These are phyloP conservation scores for Nesidiocoris tenuis DNA, from an alignment of 2,888 invertebrate species.

Conservation along the genomic window DNA sequence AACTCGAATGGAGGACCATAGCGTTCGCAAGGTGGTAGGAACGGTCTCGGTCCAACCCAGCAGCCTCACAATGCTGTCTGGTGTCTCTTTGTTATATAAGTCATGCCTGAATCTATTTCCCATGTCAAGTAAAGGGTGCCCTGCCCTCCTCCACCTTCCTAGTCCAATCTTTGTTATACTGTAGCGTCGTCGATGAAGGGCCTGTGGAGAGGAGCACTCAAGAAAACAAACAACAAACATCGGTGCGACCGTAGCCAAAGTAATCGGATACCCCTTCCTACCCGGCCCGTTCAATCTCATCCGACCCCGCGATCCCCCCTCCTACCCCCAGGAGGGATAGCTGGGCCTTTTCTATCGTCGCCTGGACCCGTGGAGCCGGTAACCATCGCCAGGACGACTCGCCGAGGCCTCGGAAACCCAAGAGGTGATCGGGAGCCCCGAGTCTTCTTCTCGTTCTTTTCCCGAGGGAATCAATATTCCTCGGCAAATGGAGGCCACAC, in stretches of 20 bases:
- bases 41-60: background rate
- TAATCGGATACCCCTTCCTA: conserved; percentile 39
- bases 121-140: conserved; percentile 27
- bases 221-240: conserved; percentile 46
- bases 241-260: conserved; percentile 40
- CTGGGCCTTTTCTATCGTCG: background rate
- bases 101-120: conserved; percentile 43
- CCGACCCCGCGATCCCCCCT: background rate
- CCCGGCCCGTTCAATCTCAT: background rate
- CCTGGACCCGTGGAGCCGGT: background rate
- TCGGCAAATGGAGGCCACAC: conserved; percentile 32
- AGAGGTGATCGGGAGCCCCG: conserved; percentile 1
- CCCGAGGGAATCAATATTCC: conserved; percentile 45
- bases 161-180: background rate
- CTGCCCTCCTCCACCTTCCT: background rate
- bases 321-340: background rate
- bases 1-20: conserved; percentile 15
- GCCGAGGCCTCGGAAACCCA: background rate
- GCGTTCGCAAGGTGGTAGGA: conserved; percentile 18
- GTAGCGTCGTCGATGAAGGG: background rate
- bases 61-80: conserved; percentile 26
- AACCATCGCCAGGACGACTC: background rate
- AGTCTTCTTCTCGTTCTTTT: conserved; percentile 34
- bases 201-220: conserved; percentile 20
- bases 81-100: conserved; percentile 39